phyloP scores from a whole-genome alignment of 2,797 vertebrate genomes.

The Moxostoma hubbsi region DNA sequence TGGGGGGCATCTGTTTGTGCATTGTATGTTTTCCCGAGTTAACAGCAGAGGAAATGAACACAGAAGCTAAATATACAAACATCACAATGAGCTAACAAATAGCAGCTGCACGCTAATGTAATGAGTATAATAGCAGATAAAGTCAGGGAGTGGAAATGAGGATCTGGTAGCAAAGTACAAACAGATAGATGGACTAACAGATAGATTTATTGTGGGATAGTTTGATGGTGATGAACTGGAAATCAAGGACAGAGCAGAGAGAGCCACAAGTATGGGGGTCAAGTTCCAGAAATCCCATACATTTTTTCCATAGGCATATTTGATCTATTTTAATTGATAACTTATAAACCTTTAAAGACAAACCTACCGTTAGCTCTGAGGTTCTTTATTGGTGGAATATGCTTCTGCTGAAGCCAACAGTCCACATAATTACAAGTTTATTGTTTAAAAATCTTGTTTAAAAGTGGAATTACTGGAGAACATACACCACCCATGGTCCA shows the following conservation, averaged over 20 bases:
- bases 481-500: too few species aligned
- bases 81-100: conserved; percentile 68
- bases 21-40: conserved; percentile 67
- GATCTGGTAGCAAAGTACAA: conserved; percentile 42
- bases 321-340: too few species aligned
- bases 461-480: too few species aligned
- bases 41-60: conserved; percentile 64
- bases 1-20: conserved; percentile 44
- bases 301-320: too few species aligned
- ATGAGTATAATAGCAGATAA: conserved; percentile 53
- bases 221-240: conserved; percentile 35
- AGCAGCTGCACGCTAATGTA: conserved; percentile 54
- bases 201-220: conserved; percentile 28
- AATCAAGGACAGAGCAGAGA: conserved; percentile 40
- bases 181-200: conserved; percentile 18
- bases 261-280: neutral
- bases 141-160: conserved; percentile 54
- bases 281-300: too few species aligned
- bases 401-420: too few species aligned
- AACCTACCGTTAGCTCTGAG: too few species aligned
- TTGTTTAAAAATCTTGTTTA: too few species aligned
- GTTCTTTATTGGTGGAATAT: too few species aligned
- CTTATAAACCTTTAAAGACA: too few species aligned
- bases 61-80: conserved; percentile 76
- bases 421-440: too few species aligned